Base-by-base conservation (phyloP, 2,797 vertebrate species). In the Menidia menidia region DNA sequence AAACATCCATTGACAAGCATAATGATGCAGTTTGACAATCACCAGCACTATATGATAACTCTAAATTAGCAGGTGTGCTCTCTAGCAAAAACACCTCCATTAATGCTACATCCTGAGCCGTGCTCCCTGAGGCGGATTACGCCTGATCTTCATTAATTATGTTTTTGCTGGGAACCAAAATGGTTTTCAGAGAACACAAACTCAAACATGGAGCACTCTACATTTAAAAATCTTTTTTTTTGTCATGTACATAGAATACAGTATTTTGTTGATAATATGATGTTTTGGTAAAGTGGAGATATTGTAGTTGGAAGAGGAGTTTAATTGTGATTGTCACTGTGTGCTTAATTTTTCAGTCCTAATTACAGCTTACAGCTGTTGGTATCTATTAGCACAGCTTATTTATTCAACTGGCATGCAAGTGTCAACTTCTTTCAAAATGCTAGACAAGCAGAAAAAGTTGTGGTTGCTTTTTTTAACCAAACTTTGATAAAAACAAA, bases 71-170 rank as follows among this genome's bases (percentile, higher is more conserved):
- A 90, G 85, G 80, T 88, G 85, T 69, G 68, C 81, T 77, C 64
- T 57, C 70, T 68, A 52, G 73, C 60, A 78, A 80, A 83, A 81
- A 71, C 25, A 67, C 52, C 57, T 86, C 79, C 79, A 85, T 88
- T 91, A 88, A 81, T 13, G 68, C 39, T 60, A 63, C 80, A 83
- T 88, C 78, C 79, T 79, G 78, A 75, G 45, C 55, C 61, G 7
- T 19, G 75, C 66, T 88, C 87, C 88, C 89, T 61, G 75, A 78
- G 84, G 79, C 83, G 85, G 82, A 90, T 87, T 85, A 87, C 81
- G 76, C 57, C 4, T 1, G 31, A 60, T 75, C 81, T 76, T 77
- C 74, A 85, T 84, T 83, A 83, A 91, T 88, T 85, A 79, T 59
- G 64, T 73, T 80, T 85, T 80, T 53, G 57, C 62, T 31, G 30